Evolutionary conservation across 2,888 invertebrate species (phyloP), one percentile per base, ranked within the genome.

Genomic region (Keiferia lycopersicella): DNA sequence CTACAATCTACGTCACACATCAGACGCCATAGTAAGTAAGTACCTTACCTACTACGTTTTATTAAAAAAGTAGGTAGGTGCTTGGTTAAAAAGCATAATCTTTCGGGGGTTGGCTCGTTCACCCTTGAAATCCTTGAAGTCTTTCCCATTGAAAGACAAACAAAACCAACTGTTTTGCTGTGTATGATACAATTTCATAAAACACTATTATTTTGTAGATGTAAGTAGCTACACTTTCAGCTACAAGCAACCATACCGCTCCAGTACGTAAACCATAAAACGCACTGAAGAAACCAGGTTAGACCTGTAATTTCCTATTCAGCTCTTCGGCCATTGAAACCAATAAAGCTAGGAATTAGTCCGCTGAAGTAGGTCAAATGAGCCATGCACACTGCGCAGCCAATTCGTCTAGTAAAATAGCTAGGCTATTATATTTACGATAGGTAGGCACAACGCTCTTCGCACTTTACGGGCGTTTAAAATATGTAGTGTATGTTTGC

Each of bases 321-420:
- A 26, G 16, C 30, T 16, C n/a, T 34, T 26, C 18, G 30, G 34
- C 30, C 53, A 53, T 56, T 56, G 16, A 56, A 56, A 56, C 58
- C 38, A 53, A 39, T 39, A 58, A 39, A 58, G 16, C 26, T 60
- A 59, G 39, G 60, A 60, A 60, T 60, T 60, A 60, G 60, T 60
- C 45, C 60, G n/a, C 11, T 14, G 45, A 60, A 60, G 7, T 60
- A 45, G 60, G 60, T 48, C 45, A 26, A 14, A 22, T 22, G 45
- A 45, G 26, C 16, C 39, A 26, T 8, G 26, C 41, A 18, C 26
- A 22, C 11, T 10, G 20, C 20, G 10, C 51, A 22, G 22, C 14
- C 16, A 45, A 16, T 22, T 53, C 20, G 51, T 2, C 51, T 22
- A 22, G 22, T 53, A 12, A 53, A 14, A 22, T 22, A 26, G 51